Evolutionary conservation across 2,888 invertebrate genomes (phyloP).

Genomic region (Mythimna albipuncta): DNA sequence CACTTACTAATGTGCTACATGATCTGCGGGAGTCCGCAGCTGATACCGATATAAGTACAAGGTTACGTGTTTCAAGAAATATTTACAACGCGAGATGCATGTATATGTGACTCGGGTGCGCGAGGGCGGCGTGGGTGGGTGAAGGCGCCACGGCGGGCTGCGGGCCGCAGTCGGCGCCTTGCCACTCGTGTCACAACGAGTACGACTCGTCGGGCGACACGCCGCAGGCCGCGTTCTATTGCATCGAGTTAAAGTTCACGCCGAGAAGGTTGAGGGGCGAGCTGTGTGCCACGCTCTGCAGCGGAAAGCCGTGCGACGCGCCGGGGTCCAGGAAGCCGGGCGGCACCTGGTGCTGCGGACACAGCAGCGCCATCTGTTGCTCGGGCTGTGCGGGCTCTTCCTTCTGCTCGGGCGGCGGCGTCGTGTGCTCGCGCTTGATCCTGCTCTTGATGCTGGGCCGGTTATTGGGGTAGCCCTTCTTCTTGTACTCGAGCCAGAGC

Average conservation of each 20-base stretch:
- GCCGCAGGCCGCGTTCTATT: constrained; percentile 90
- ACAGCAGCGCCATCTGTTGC: constrained; percentile 90
- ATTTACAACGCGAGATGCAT: constrained; percentile 78
- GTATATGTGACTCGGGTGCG: constrained; percentile 68
- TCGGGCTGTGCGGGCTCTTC: constrained; percentile 78
- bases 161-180: constrained; percentile 69
- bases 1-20: constrained; percentile 9
- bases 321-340: constrained; percentile 94
- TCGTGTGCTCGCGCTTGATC: constrained; percentile 93
- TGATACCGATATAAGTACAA: constrained; percentile 45
- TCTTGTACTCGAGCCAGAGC: constrained; percentile 96
- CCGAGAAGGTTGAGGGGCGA: constrained; percentile 93
- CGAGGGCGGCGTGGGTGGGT: constrained; percentile 53
- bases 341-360: constrained; percentile 92
- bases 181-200: constrained; percentile 86
- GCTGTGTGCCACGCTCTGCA: constrained; percentile 91
- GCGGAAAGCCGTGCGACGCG: constrained; percentile 92
- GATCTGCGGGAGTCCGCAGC: constrained; percentile 35
- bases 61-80: constrained; percentile 45
- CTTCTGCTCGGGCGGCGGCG: constrained; percentile 91
- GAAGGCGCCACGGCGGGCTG: constrained; percentile 58
- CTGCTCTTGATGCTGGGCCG: constrained; percentile 94
- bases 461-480: constrained; percentile 95
- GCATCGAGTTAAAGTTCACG: constrained; percentile 95
- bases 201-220: constrained; percentile 74